These are phyloP conservation scores for Myrmophylax atrothorax DNA, from an alignment of 2,113 vertebrate species.

Conservation along the genomic window DNA sequence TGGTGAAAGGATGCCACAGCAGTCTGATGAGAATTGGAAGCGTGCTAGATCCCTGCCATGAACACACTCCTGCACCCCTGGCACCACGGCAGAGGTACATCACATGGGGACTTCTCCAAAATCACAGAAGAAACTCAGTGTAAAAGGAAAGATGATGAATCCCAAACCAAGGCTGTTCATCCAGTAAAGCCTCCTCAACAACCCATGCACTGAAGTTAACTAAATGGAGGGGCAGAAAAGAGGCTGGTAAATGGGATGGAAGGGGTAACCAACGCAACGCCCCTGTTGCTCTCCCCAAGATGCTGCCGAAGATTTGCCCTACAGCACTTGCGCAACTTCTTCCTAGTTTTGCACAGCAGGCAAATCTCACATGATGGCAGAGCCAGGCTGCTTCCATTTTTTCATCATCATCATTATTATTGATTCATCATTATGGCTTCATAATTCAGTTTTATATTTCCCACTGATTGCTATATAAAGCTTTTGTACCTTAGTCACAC, in stretches of 20 bases:
- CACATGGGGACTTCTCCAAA: not conserved
- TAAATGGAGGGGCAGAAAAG: not conserved
- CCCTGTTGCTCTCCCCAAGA: not conserved
- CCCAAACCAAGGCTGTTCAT: not conserved
- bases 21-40: rapidly evolving
- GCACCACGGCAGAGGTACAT: not conserved
- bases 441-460: not conserved
- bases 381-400: not conserved
- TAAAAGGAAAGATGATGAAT: not conserved
- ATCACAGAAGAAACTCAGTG: not conserved
- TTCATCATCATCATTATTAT: not conserved
- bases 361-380: not conserved
- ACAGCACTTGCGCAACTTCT: not conserved
- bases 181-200: not conserved
- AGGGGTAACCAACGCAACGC: rapidly evolving
- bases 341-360: not conserved
- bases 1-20: not conserved
- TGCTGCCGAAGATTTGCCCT: not conserved
- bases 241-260: not conserved
- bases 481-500: not conserved
- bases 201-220: not conserved
- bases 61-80: not conserved
- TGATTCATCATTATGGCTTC: not conserved
- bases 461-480: not conserved
- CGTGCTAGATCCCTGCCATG: not conserved